Base-by-base conservation (phyloP, 2,113 vertebrate species). In the Vidua chalybeata region DNA sequence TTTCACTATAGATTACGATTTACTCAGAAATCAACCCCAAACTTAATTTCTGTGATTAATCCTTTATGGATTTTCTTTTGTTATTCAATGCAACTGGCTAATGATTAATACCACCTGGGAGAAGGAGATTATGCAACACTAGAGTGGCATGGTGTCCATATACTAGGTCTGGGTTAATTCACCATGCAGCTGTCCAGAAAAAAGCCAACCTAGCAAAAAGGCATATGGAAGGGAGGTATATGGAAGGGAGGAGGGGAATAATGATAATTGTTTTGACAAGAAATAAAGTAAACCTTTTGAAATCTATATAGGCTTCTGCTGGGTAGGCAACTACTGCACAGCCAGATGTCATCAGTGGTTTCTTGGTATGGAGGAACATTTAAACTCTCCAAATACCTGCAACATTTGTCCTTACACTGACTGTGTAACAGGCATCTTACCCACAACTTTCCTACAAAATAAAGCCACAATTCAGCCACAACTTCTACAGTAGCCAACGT, bases 1-100 rank as follows among this genome's bases (percentile, higher is more conserved):
- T 97, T 97, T 97, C 94, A 87, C 81, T 80, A 75, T 66, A 95
- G 90, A 93, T 93, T 96, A 91, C 8, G 39, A 95, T 92, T 97
- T 94, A 92, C 73, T 86, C 27, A 35, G 90, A 96, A 97, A 91
- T 91, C 64, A 84, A 86, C 68, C 39, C 73, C 64, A 84, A 93
- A 93, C 84, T 91, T 94, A 90, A 83, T 94, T 95, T 94, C 76
- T 82, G 55, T 91, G 86, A 93, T 96, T 96, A 96, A 94, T 94
- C 72, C 72, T 95, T 96, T 82, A 93, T 77, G 55, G 66, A 82
- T 93, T 96, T 97, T 54, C 84, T 90, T 96, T 96, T 94, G 67
- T 95, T 92, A 89, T 85, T 83, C 90, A 91, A n/a, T 91, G 46
- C 81, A 94, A 80, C 66, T 74, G 59, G 88, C 43, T 97, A 96